Evolutionary conservation across 2,113 vertebrate genomes (phyloP).

Genomic region (Cygnus buccinator): DNA sequence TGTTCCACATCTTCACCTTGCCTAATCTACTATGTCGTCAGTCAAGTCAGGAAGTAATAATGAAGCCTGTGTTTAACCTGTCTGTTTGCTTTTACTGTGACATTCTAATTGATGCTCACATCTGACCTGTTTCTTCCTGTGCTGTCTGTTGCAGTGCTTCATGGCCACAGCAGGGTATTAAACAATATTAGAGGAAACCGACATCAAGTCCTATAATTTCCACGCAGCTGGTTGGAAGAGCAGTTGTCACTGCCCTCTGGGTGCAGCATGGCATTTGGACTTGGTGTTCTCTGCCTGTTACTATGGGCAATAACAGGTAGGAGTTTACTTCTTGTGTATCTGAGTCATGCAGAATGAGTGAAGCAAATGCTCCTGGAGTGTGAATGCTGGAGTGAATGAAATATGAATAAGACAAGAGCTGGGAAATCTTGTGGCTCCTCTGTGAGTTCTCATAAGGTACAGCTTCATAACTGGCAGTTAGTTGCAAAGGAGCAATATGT

Average conservation of each 20-base stretch:
- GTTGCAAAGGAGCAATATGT: neutral
- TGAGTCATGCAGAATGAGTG: neutral
- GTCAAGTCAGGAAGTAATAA: neutral
- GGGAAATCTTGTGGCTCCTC: neutral
- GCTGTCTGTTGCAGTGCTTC: conserved; percentile 56
- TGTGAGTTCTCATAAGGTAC: neutral
- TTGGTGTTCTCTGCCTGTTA: conserved; percentile 37
- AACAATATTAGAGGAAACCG: neutral
- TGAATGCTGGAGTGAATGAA: neutral
- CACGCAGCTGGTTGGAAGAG: neutral
- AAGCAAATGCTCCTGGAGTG: neutral
- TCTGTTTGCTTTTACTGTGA: neutral
- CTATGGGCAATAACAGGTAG: conserved; percentile 70
- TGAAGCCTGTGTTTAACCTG: neutral
- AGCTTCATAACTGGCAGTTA: neutral
- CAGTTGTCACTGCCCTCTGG: neutral
- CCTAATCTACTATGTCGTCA: neutral
- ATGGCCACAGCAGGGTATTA: neutral
- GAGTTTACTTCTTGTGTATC: neutral
- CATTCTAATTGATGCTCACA: neutral
- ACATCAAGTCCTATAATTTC: neutral
- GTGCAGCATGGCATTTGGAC: conserved; percentile 52
- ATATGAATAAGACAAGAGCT: neutral
- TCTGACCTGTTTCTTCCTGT: conserved; percentile 6
- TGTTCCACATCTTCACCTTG: neutral